phyloP scores from a whole-genome alignment of 1,140 invertebrate species.

The Sminthurinus signatus region DNA sequence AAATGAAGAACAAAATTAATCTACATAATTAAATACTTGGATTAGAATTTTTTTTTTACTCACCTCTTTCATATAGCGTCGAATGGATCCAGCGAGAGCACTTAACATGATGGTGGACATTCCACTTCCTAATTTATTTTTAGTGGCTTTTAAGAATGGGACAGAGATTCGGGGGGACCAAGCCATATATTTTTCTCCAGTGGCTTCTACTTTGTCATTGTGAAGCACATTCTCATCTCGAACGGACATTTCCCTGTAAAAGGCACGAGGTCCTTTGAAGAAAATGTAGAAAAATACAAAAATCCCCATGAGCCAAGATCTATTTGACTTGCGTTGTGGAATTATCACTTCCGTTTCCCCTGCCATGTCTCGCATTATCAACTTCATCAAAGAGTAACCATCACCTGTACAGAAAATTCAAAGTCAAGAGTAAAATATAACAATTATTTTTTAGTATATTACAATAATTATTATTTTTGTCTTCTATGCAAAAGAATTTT shows the following conservation, averaged over 20 bases:
- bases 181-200: constrained; percentile 19
- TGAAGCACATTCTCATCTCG: constrained; percentile 31
- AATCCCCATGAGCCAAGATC: constrained; percentile 19
- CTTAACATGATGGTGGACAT: constrained; percentile 29
- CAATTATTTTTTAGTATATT: too few relatives aligned
- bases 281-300: constrained; percentile 28
- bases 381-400: constrained; percentile 37
- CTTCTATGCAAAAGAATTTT: too few relatives aligned
- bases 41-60: too few relatives aligned
- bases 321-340: constrained; percentile 11
- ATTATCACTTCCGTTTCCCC: constrained; percentile 13
- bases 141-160: constrained; percentile 24
- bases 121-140: constrained; percentile 25
- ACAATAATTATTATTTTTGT: too few relatives aligned
- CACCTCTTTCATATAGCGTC: constrained; percentile 25
- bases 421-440: too few relatives aligned
- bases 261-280: constrained; percentile 19
- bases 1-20: too few relatives aligned
- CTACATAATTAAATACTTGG: too few relatives aligned
- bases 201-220: constrained; percentile 14
- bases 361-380: constrained; percentile 33
- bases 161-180: constrained; percentile 32
- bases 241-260: constrained; percentile 25
- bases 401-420: too few relatives aligned
- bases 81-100: constrained; percentile 17